A percentile compares a stretch with the other conserved stretches of the same genome.
These are phyloP conservation scores for Oxyscelio sp. DNA, from an alignment of 2,888 invertebrate species.

Conservation along the genomic window DNA sequence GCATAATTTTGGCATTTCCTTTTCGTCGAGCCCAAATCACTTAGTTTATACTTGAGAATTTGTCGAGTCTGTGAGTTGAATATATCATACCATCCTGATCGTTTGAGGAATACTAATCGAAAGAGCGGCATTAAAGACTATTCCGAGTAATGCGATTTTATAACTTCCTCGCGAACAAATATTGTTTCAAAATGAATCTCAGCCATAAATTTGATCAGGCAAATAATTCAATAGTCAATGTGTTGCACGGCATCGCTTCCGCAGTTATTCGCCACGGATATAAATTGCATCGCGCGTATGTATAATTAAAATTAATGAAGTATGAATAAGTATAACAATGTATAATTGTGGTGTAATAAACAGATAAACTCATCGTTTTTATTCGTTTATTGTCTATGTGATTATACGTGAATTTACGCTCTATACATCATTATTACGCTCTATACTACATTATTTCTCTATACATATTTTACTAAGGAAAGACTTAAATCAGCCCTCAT, in stretches of 20 bases:
- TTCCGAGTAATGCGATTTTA: constrained; percentile 85
- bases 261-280: constrained; percentile 30
- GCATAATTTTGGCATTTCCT: constrained; percentile 50
- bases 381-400: no score
- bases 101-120: constrained; percentile 74
- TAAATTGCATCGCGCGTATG: constrained; percentile 43
- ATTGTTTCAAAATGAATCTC: constrained; percentile 28
- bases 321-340: no score
- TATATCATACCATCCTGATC: constrained; percentile 75
- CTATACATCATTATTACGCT: no score
- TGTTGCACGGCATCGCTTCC: constrained; percentile 30
- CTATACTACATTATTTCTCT: no score
- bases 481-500: no score
- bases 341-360: no score
- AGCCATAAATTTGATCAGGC: constrained; percentile 39
- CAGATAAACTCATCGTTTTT: no score
- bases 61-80: constrained; percentile 71
- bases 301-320: constrained; percentile 53
- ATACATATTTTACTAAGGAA: no score
- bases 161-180: constrained; percentile 83
- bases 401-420: no score
- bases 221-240: constrained; percentile 35
- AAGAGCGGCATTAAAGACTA: constrained; percentile 77
- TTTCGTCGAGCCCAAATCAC: constrained; percentile 25
- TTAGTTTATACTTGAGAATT: constrained; percentile 34